These are phyloP conservation scores for Tetheella fluctuosa DNA, from an alignment of 2,888 invertebrate species.

Conservation along the genomic window DNA sequence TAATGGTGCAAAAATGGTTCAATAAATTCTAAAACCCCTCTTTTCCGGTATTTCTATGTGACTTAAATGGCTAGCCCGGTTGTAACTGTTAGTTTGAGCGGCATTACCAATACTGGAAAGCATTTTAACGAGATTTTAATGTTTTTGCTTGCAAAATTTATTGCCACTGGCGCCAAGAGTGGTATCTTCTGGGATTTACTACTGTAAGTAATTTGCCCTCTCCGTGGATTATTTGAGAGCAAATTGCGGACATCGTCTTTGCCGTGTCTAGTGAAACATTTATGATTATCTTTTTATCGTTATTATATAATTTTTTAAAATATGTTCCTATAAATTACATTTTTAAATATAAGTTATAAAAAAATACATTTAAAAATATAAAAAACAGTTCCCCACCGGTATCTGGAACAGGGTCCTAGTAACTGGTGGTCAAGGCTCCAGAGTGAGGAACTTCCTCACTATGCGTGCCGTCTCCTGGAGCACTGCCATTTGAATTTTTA, in stretches of 20 bases:
- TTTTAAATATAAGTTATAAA: too few species aligned
- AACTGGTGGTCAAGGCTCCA: too few species aligned
- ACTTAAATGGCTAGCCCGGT: constrained; percentile 41
- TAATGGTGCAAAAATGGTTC: too few species aligned
- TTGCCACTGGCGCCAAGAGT: constrained; percentile 63
- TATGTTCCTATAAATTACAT: too few species aligned
- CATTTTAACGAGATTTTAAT: constrained; percentile 77
- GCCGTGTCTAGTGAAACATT: neutral
- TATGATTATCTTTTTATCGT: neutral
- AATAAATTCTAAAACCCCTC: too few species aligned
- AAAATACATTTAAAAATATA: too few species aligned
- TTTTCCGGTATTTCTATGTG: constrained; percentile 28
- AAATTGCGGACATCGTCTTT: neutral
- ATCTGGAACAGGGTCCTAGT: too few species aligned
- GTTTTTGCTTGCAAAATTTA: constrained; percentile 68
- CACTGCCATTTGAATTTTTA: too few species aligned
- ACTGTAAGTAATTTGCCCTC: constrained; percentile 54
- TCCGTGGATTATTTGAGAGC: constrained; percentile 22
- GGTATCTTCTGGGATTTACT: constrained; percentile 50
- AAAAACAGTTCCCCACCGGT: too few species aligned
- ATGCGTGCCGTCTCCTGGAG: too few species aligned
- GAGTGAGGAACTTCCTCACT: too few species aligned
- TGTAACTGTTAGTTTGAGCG: constrained; percentile 17
- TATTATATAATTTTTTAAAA: too few species aligned
- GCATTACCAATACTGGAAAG: constrained; percentile 53